These are phyloP conservation scores for Narcine bancroftii DNA, from an alignment of 2,113 vertebrate species.

Conservation along the genomic window DNA sequence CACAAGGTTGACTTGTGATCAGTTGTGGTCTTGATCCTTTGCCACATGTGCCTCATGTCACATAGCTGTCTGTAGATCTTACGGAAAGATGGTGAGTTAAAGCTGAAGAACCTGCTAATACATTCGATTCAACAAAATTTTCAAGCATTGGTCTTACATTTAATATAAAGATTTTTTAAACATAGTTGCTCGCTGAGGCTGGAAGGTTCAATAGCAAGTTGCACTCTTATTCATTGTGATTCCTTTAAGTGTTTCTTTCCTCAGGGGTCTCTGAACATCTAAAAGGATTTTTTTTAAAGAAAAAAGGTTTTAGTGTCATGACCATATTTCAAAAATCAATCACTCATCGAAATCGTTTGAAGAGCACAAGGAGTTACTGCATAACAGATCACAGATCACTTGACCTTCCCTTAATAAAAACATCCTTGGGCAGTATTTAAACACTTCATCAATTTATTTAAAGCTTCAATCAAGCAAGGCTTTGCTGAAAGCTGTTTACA, in stretches of 20 bases:
- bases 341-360: not conserved
- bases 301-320: not conserved
- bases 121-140: not conserved
- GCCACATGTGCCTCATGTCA: too few relatives aligned
- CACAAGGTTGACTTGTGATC: too few relatives aligned
- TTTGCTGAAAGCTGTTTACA: not conserved
- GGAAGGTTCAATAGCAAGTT: not conserved
- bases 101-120: not conserved
- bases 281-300: not conserved
- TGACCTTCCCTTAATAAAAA: not conserved
- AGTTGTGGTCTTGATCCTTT: too few relatives aligned
- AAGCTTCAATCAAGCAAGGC: not conserved
- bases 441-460: not conserved
- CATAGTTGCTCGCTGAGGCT: not conserved
- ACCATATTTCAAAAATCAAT: not conserved
- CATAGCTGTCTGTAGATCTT: too few relatives aligned
- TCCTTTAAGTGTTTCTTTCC: not conserved
- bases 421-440: not conserved
- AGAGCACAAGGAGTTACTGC: not conserved
- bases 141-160: not conserved
- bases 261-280: not conserved
- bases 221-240: not conserved
- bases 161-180: slow-evolving; percentile 11
- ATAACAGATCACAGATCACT: not conserved
- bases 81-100: not conserved